These are phyloP conservation scores for Drosophila vallismaia DNA, from an alignment of 2,888 invertebrate genomes.

Conservation along the genomic window DNA sequence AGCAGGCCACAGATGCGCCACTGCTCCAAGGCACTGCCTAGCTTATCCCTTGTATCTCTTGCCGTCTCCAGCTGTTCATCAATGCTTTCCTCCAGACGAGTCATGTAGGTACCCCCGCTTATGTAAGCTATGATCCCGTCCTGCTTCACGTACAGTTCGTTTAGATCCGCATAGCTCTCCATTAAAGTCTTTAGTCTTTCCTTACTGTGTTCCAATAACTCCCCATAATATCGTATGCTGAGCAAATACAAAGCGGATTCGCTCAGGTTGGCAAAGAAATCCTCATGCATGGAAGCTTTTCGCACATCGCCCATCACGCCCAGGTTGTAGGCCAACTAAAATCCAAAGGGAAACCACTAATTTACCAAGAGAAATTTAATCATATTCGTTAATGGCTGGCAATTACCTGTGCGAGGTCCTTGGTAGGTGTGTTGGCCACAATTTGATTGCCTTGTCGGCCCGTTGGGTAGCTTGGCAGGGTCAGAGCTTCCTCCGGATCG, in stretches of 20 bases:
- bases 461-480: conserved; percentile 37
- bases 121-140: conserved; percentile 83
- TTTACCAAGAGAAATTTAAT: neutral
- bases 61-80: conserved; percentile 81
- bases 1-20: conserved; percentile 83
- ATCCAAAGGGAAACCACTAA: conserved; percentile 10
- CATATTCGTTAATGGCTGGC: conserved; percentile 39
- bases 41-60: conserved; percentile 82
- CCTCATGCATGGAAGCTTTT: conserved; percentile 83
- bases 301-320: conserved; percentile 80
- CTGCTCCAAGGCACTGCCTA: conserved; percentile 83
- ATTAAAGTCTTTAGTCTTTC: conserved; percentile 75
- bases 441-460: conserved; percentile 56
- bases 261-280: conserved; percentile 83
- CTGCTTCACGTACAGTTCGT: conserved; percentile 82
- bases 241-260: conserved; percentile 79
- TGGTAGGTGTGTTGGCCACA: conserved; percentile 76
- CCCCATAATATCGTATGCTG: conserved; percentile 77
- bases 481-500: conserved; percentile 15
- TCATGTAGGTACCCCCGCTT: conserved; percentile 83
- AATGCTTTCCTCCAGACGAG: conserved; percentile 81
- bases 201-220: conserved; percentile 81
- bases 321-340: conserved; percentile 80
- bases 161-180: conserved; percentile 78
- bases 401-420: conserved; percentile 80